Evolutionary conservation across 2,888 invertebrate species (phyloP), one percentile per base, ranked within the genome.

Genomic region (Ceraclea dissimilis): DNA sequence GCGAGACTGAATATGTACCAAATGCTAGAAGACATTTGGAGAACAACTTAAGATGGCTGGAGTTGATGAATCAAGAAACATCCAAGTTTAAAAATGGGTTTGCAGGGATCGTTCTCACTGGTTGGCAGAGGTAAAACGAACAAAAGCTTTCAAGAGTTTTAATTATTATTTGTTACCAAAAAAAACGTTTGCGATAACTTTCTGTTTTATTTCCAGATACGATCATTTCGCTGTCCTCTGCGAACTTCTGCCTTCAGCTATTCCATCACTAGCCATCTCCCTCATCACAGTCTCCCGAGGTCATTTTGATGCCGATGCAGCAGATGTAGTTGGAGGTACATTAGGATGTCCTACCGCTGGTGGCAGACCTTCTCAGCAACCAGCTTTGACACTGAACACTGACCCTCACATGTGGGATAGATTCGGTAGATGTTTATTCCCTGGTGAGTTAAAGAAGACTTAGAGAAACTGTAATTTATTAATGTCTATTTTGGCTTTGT

Each of bases 201-300:
- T 26, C 26, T 39, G 4, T 39, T 4, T 55, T 60, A 57, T 60
- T 62, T 58, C 0, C 62, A 70, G 82, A 16, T 86, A 85, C 65
- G 86, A 86, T 66, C 86, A 86, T 67, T 86, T 86, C 68, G 81
- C 85, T 1, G 79, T 81, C 6, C 71, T 86, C 4, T 85, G 85
- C 64, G 86, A 86, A 67, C 68, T 85, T 16, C 69, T 86, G 46
- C 85, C 86, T 0, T 80, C 82, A 11, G 78, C 81, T 1, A 72
- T 85, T 53, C 86, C 86, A 6, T 83, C 84, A 1, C 67, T 86
- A 57, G 83, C 83, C 19, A 72, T 84, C 1, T 76, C 78, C 19
- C 67, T 86, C 31, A 69, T 79, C n/a, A 80, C 82, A 0, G 74
- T 78, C 1, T 74, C 79, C 2, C 74, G 79, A 61, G 85, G 85